A percentile compares a stretch with the other conserved stretches of the same genome.
phyloP scores from a whole-genome alignment of 2,888 invertebrate genomes.

The Drosophila anomalipes region DNA sequence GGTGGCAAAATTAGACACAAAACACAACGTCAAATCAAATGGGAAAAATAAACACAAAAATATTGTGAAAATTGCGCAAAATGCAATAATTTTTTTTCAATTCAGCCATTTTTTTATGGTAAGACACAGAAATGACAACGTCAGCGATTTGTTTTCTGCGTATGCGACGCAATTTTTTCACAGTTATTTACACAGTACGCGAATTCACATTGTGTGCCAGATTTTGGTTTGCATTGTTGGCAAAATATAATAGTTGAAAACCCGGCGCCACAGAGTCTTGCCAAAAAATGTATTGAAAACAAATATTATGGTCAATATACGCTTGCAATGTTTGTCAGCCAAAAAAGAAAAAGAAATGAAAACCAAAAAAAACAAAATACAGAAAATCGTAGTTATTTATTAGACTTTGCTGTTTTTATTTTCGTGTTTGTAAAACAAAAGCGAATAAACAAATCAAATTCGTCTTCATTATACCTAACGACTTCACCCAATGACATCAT shows the following conservation, averaged over 20 bases:
- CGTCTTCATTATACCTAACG: slow-evolving; percentile 68
- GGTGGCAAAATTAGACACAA: slow-evolving; percentile 81
- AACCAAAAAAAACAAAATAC: background rate
- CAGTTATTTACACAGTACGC: slow-evolving; percentile 51
- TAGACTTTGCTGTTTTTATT: slow-evolving; percentile 4
- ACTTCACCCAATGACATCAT: slow-evolving; percentile 67
- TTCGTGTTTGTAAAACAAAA: slow-evolving; percentile 38
- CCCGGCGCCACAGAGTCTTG: slow-evolving; percentile 72
- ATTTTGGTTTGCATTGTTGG: slow-evolving; percentile 49
- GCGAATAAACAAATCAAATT: slow-evolving; percentile 63
- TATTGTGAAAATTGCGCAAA: slow-evolving; percentile 58
- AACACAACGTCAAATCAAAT: slow-evolving; percentile 59
- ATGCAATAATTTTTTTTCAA: slow-evolving; percentile 41
- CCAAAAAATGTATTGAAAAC: slow-evolving; percentile 61
- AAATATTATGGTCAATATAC: slow-evolving; percentile 44
- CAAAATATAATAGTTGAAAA: slow-evolving; percentile 50
- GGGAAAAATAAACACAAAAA: slow-evolving; percentile 33
- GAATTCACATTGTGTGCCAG: slow-evolving; percentile 58
- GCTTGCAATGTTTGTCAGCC: slow-evolving; percentile 30
- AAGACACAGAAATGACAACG: slow-evolving; percentile 40
- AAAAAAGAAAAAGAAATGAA: slow-evolving; percentile 4
- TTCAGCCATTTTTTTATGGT: slow-evolving; percentile 32
- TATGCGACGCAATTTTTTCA: slow-evolving; percentile 32
- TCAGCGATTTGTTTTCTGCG: slow-evolving; percentile 52
- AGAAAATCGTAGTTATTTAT: slow-evolving; percentile 21